These are phyloP conservation scores for Lasioglossum morio DNA, from an alignment of 2,888 invertebrate genomes.

Conservation along the genomic window DNA sequence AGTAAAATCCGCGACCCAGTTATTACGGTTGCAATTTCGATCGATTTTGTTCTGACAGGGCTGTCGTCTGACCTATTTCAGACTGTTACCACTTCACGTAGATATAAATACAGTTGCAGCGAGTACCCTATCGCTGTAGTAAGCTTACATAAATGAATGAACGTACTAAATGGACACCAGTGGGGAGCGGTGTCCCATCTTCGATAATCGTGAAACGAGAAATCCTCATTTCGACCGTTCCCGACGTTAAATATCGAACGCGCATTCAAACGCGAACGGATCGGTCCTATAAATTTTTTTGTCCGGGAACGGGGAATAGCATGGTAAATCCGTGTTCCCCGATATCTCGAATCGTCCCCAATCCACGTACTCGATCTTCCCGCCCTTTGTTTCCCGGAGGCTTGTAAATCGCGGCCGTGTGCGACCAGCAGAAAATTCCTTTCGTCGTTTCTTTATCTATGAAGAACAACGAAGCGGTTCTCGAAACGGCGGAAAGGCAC, in stretches of 20 bases:
- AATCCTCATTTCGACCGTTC: not conserved
- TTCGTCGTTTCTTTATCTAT: conserved; percentile 31
- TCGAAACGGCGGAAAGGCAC: not conserved
- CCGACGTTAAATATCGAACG: not conserved
- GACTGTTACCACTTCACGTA: not conserved
- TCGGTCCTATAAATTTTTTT: conserved; percentile 1
- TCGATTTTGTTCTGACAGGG: not conserved
- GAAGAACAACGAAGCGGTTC: conserved; percentile 2
- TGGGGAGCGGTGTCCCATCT: not conserved
- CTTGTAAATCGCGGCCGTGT: conserved; percentile 21
- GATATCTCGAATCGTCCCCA: conserved; percentile 2
- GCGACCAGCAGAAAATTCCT: conserved; percentile 18
- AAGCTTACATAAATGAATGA: not conserved
- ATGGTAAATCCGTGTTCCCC: not conserved
- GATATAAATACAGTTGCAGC: not conserved
- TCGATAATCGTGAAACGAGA: not conserved
- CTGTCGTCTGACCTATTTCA: not conserved
- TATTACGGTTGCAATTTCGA: not conserved
- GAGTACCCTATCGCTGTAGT: not conserved
- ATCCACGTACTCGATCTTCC: conserved; percentile 17
- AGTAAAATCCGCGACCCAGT: not conserved
- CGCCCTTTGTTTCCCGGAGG: conserved; percentile 1
- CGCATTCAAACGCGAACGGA: not conserved
- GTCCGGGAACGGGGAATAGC: not conserved
- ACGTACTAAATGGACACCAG: not conserved